Base-by-base conservation (phyloP, 2,797 vertebrate genomes). In the Balearica regulorum region DNA sequence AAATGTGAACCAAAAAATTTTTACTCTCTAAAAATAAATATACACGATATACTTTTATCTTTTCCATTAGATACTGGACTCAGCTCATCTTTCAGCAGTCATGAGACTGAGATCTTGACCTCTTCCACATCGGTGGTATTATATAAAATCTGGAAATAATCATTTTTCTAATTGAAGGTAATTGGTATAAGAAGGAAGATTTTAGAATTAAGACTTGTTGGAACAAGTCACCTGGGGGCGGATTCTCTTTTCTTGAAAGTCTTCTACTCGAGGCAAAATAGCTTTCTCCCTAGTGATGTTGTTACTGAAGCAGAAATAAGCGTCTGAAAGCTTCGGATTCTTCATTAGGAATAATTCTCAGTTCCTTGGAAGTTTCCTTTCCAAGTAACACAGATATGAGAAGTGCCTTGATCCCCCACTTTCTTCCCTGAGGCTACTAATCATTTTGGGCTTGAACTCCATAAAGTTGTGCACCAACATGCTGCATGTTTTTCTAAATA, bases 11-110 rank as follows among this genome's bases (percentile, higher is more conserved):
- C 24, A 54, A 89, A 87, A 93, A 85, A 2, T 41, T 95, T 95
- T 89, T 80, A 39, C 29, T 75, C 86, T 92, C 77, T 92, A 69
- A 95, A 96, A 93, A 91, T 92, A 97, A 96, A 92, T 81, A 93
- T 39, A 76, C 49, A 48, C 5, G 4, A n/a, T 83, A 89, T 39
- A 65, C 65, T 94, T 92, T 84, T 80, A 68, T 96, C 46, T 94
- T 84, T 96, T 89, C 78, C 43, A 24, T 78, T 95, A 87, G 81
- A 62, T 44, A 81, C 39, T 71, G 43, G 46, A 57, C 46, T 78
- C 33, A 44, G 72, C 76, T 93, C 71, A 51, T 89, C 81, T 87
- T 96, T 89, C 86, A 78, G 61, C 49, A 89, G 75, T 83, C 86
- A 66, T 89, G 79, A 75, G 83, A 69, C 51, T 75, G 37, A 81